Base-by-base conservation (phyloP, 2,888 invertebrate genomes). In the Volucella bombylans region DNA sequence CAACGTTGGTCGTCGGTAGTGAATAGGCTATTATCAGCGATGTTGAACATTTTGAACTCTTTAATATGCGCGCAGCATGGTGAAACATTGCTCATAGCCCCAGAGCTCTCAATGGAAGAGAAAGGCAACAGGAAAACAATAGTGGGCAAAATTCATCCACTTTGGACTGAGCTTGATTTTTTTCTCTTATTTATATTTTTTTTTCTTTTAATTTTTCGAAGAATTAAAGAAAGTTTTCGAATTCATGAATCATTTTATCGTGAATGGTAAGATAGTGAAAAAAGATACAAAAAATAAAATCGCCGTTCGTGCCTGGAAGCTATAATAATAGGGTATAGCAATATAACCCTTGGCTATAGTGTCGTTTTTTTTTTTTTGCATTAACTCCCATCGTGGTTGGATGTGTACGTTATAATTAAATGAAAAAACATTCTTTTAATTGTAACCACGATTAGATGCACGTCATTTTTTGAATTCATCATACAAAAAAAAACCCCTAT, bases 211-310 rank as follows among this genome's bases (percentile, higher is more conserved):
- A 10, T 72, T 43, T 18, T 74, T 52, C 76, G 64, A 81, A 52
- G 81, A 85, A 81, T 68, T 50, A 67, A 85, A 81, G 85, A 85
- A 85, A 85, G 85, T 85, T 85, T 81, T 73, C 43, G 38, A 65
- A 76, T 71, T 76, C 81, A 76, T 80, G 81, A 85, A 81, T 85
- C 85, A 81, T 72, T 64, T 52, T 47, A 65, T 74, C 69, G 57
- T 73, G 69, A 83, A 82, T 73, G 79, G 57, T 50, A 59, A 82
- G 59, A 65, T 77, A 67, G 55, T 55, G n/a, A 47, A 38, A 52
- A 73, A 45, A 68, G 14, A 39, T 38, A 39, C 31, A 38, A 12
- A 23, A 47, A 59, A 54, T 31, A 1, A 39, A 41, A 72, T 54
- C 59, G 55, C 15, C 47, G 68, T 77, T 81, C 85, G 81, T 85